Evolutionary conservation across 2,888 invertebrate genomes (phyloP), one percentile per base, ranked within the genome.

Genomic region (Leucoma salicis): DNA sequence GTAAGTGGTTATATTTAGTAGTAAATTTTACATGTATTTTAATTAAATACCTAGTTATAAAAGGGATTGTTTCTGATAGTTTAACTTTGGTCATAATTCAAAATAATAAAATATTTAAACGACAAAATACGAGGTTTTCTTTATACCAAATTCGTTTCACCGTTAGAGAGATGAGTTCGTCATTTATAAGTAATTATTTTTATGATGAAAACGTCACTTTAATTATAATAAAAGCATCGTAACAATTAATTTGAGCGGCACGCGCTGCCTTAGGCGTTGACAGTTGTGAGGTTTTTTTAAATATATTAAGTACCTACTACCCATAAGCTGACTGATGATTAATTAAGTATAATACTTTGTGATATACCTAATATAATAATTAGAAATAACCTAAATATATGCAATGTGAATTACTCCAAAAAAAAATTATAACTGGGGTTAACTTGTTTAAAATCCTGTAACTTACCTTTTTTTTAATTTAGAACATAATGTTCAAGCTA

Each of bases 201-300:
- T 69, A 66, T 77, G 79, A 79, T 76, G 66, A 70, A 69, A 73
- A 69, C 67, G 70, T 69, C 70, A 69, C 61, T 69, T 73, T 77
- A 70, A 78, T 82, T 76, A 72, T 80, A 74, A 81, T 79, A 76
- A 76, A 74, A 74, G 51, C 62, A 68, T 74, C 69, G 61, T 74
- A 72, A 72, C 75, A 74, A 81, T 81, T 82, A 82, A 81, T 80
- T 74, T 60, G 62, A 53, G 46, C 51, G 57, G 66, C 76, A 74
- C 75, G 70, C 68, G 71, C 64, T 53, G 75, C 77, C 76, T 53
- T 33, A 37, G 70, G 74, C 75, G 66, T 53, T 68, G 73, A 72
- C 78, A 79, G 77, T 74, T 78, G 74, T 53, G 49, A 46, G 46
- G 53, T 64, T 66, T 63, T 67, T 69, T 11, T 2, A 27, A n/a